Evolutionary conservation across 2,113 vertebrate genomes (phyloP), one percentile per base, ranked within the genome.

Genomic region (Neodontobutis hainanensis): DNA sequence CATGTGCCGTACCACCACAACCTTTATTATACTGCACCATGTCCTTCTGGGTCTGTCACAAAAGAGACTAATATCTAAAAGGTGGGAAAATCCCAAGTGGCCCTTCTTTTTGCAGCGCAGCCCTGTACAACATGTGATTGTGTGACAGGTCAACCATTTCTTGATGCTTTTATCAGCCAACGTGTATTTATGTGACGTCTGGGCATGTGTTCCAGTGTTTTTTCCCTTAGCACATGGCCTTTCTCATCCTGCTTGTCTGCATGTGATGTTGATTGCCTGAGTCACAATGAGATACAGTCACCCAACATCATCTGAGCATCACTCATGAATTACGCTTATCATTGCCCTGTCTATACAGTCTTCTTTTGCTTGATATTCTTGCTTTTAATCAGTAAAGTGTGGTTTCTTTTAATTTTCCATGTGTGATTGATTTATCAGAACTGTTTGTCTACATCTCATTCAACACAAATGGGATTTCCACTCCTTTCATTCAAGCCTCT

Each of bases 11-110:
- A 27, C 19, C 19, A 27, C 19, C 19, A 2, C 19, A 27, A 27
- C 19, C 19, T 27, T 1, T 27, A 27, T 27, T 3, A 27, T 27
- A 27, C 19, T 27, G 19, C 19, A 27, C 19, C 19, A 27, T 27
- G 19, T 27, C 19, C 63, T 59, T 44, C 36, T 12, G 67, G 43
- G 48, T 59, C 69, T 45, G 65, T 68, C 65, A 47, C 58, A 34
- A 45, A 66, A 6, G 49, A 65, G 74, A 77, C 84, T 89, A 82
- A 82, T 4, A 5, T 53, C 47, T 0, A 12, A 8, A 14, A 75
- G 78, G 70, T 84, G 78, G 80, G 57, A 78, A 86, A 76, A 69
- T 72, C 74, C 52, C 0, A 2, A 73, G 73, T 75, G 70, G 40
- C 61, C 42, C 32, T 1, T 5, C 58, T 1, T 67, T 67, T 76